Evolutionary conservation across 2,888 invertebrate species (phyloP), one percentile per base, ranked within the genome.

Genomic region (Catocala nupta): DNA sequence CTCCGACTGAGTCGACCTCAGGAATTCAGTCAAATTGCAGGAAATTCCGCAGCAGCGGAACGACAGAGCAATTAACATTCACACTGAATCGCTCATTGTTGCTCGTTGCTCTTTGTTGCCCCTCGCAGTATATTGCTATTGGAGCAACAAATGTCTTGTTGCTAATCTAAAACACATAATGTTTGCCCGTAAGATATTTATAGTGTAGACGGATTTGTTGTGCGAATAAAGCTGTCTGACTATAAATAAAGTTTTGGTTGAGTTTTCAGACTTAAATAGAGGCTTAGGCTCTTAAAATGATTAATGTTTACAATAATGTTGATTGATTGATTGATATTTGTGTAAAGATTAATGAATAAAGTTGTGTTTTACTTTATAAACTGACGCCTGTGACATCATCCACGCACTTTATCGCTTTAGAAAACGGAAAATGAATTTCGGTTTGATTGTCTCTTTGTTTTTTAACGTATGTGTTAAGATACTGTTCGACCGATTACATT

Each of bases 11-110:
- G 59, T 59, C 68, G 68, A 52, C 62, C 58, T 59, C 57, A 57
- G 73, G 73, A 70, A 70, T 71, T 36, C 57, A 65, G 55, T 55
- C 54, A 67, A 75, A 71, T 77, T 73, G 78, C 78, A 77, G 75
- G 78, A 77, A 77, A 77, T 77, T 71, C 78, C 74, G 65, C 63
- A 55, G 65, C 65, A 54, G 42, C 55, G 39, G 16, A 64, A 65
- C 65, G 76, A 68, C 76, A 64, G 57, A 59, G 61, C 59, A 74
- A 77, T 77, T 77, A 77, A 75, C 72, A 72, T 76, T 73, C 64
- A 57, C 65, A 59, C 59, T 47, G 59, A 63, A 65, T 69, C 65
- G 62, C 53, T 59, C 62, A 44, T 51, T 62, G 52, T 55, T 51
- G 58, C 48, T 49, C 51, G 50, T 64, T 61, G 59, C 48, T 16